Conservation (phyloP, 2,888 invertebrate genomes). For the Luperina testacea region DNA sequence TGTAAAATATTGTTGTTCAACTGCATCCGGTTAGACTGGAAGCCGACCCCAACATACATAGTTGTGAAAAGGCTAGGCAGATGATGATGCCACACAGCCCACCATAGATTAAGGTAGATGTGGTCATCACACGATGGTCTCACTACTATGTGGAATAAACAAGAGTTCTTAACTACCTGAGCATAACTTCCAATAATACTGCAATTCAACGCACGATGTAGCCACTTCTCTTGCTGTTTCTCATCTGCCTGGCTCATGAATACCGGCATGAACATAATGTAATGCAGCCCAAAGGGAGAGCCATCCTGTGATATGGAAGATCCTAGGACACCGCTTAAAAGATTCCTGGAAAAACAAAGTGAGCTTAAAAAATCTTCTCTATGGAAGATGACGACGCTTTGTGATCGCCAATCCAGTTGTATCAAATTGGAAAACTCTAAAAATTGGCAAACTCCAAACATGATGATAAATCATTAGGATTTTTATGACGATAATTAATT, state of each 20-base stretch:
- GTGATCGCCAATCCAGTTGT: background rate
- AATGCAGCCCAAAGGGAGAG: constrained; percentile 93
- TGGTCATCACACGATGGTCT: too few species aligned
- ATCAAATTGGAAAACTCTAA: background rate
- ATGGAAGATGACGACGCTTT: background rate
- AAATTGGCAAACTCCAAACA: background rate
- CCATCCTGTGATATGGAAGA: constrained; percentile 91
- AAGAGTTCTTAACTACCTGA: constrained; percentile 89
- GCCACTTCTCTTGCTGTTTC: constrained; percentile 96
- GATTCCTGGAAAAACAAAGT: constrained; percentile 77
- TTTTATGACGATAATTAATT: background rate
- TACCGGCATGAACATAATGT: constrained; percentile 97
- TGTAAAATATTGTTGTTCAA: too few species aligned
- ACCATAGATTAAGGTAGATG: too few species aligned
- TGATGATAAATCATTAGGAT: background rate
- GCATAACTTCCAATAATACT: constrained; percentile 98
- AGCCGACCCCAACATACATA: too few species aligned
- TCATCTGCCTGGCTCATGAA: constrained; percentile 95
- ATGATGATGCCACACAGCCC: too few species aligned
- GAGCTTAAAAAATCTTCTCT: background rate
- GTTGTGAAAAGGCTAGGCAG: too few species aligned
- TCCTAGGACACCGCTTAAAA: constrained; percentile 91
- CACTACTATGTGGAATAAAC: background rate
- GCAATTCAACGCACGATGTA: constrained; percentile 94
- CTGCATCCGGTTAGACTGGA: too few species aligned